Percentiles rank a stretch among this genome's conserved stretches.
These are phyloP conservation scores for Lasioglossum calceatum DNA, from an alignment of 2,888 invertebrate species.

Conservation along the genomic window DNA sequence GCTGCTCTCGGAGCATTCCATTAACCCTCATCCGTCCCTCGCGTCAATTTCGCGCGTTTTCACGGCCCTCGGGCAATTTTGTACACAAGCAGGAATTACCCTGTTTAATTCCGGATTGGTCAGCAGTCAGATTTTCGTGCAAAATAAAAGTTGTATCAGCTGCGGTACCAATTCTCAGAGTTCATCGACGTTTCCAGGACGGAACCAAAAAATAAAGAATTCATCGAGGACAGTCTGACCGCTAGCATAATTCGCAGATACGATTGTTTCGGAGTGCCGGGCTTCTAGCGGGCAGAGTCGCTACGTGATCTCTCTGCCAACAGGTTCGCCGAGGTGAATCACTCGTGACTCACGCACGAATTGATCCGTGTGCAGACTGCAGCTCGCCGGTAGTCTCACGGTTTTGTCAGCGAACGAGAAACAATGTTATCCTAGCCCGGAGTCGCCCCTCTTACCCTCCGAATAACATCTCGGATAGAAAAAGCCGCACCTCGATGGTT, in stretches of 20 bases:
- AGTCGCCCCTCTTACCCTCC: too few relatives aligned
- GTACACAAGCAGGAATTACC: not conserved
- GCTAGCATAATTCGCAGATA: slow-evolving; percentile 25
- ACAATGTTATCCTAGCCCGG: slow-evolving; percentile 50
- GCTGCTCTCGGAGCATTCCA: slow-evolving; percentile 4
- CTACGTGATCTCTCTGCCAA: slow-evolving; percentile 65
- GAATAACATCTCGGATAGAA: not conserved
- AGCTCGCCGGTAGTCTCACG: not conserved
- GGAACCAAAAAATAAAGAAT: not conserved
- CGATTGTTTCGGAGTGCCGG: slow-evolving; percentile 30
- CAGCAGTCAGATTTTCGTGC: not conserved
- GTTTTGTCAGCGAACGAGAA: slow-evolving; percentile 16
- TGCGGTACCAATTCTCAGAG: not conserved
- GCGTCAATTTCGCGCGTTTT: not conserved
- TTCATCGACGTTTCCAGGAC: not conserved
- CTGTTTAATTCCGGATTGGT: too few relatives aligned
- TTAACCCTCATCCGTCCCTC: not conserved
- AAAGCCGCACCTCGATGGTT: not conserved
- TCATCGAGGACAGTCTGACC: not conserved
- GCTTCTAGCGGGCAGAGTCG: slow-evolving; percentile 44
- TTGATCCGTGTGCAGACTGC: slow-evolving; percentile 38
- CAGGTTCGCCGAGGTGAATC: slow-evolving; percentile 63
- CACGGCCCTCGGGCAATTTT: not conserved
- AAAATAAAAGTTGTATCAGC: not conserved
- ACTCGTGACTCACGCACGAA: slow-evolving; percentile 67